phyloP scores from a whole-genome alignment of 2,888 invertebrate genomes.

The Nymphalis urticae region DNA sequence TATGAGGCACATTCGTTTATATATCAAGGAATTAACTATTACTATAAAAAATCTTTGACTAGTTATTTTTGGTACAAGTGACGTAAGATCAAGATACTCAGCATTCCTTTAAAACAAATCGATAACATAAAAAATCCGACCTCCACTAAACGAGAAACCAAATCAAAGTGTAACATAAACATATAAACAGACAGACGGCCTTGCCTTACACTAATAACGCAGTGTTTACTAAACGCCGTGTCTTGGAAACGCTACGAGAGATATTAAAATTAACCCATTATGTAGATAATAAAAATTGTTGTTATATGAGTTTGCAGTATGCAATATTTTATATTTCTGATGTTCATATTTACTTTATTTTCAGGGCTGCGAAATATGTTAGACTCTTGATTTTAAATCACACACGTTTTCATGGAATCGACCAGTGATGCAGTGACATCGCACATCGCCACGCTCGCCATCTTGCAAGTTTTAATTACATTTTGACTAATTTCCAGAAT shows the following conservation, averaged over 20 bases:
- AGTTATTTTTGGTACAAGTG: not conserved
- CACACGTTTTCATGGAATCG: too few species aligned
- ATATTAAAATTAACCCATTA: slow-evolving; percentile 29
- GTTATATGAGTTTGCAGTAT: slow-evolving; percentile 13
- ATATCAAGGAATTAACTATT: not conserved
- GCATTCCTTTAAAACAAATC: slow-evolving; percentile 8
- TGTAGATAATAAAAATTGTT: slow-evolving; percentile 28
- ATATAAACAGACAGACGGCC: slow-evolving; percentile 33
- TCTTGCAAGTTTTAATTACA: too few species aligned
- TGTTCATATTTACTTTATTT: not conserved
- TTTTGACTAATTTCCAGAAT: too few species aligned
- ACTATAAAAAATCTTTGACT: not conserved
- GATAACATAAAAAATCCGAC: slow-evolving; percentile 14
- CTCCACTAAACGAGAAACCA: slow-evolving; percentile 21
- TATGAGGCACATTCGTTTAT: too few species aligned
- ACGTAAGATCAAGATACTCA: not conserved
- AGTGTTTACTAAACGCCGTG: slow-evolving; percentile 30
- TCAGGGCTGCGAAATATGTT: not conserved
- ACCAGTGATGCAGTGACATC: too few species aligned
- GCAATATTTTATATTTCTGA: not conserved
- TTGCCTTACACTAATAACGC: slow-evolving; percentile 33
- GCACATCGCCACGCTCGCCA: too few species aligned
- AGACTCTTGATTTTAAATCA: too few species aligned
- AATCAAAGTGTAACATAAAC: slow-evolving; percentile 38
- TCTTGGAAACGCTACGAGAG: slow-evolving; percentile 25